Evolutionary conservation across 2,888 invertebrate genomes (phyloP).

Genomic region (Phaedon cochleariae): DNA sequence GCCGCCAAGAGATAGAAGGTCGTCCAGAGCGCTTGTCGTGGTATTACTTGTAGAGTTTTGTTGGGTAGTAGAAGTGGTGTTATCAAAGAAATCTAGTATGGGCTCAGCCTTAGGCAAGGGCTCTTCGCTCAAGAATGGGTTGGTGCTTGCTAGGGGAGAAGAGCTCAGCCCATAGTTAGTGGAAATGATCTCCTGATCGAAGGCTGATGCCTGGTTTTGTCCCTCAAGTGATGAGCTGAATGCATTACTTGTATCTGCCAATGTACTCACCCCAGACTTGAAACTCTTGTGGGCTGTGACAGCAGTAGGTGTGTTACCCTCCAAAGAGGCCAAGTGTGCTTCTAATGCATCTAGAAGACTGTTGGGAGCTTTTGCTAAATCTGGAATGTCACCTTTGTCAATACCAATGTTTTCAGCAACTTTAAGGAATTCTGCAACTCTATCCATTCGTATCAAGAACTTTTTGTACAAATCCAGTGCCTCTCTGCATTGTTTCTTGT

Average conservation of each 20-base stretch:
- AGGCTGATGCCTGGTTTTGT: conserved; percentile 82
- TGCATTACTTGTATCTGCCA: conserved; percentile 88
- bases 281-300: conserved; percentile 89
- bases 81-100: conserved; percentile 85
- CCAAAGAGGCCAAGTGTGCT: conserved; percentile 92
- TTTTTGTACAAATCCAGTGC: conserved; percentile 99
- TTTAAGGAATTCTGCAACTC: conserved; percentile 98
- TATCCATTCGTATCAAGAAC: conserved; percentile 98
- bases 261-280: conserved; percentile 87
- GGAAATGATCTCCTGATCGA: conserved; percentile 97
- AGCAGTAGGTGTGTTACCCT: conserved; percentile 91
- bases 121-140: conserved; percentile 80
- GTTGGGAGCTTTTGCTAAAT: conserved; percentile 97
- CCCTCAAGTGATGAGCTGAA: conserved; percentile 91
- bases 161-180: conserved; percentile 62
- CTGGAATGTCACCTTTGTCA: conserved; percentile 99
- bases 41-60: conserved; percentile 37
- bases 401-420: conserved; percentile 92
- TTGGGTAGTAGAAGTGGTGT: conserved; percentile 51
- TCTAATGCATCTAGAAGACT: conserved; percentile 97
- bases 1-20: conserved; percentile 73
- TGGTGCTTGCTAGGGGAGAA: conserved; percentile 66
- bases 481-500: conserved; percentile 98
- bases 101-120: conserved; percentile 57
- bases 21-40: conserved; percentile 76